Base-by-base conservation (phyloP, 2,113 vertebrate genomes). In the Aptenodytes forsteri region DNA sequence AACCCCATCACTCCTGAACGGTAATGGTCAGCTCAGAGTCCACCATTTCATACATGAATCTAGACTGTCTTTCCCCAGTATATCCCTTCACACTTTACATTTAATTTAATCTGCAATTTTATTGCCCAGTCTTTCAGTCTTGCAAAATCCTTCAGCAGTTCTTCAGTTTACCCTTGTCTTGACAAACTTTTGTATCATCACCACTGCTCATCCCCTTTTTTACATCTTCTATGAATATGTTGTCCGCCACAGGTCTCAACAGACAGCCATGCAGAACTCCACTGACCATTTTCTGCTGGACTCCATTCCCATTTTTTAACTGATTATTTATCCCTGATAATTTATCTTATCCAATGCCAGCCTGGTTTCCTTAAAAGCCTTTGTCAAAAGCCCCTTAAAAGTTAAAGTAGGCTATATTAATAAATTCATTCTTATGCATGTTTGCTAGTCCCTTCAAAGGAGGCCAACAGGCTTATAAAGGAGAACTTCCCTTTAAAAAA, bases 121-220 rank as follows among this genome's bases (percentile, higher is more conserved):
- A 71, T 46, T 84, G 11, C 5, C 14, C 7, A 16, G 3, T 20
- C 40, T 70, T 88, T 88, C 42, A 56, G 21, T 56, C 64, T 42
- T 61, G 21, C 11, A 81, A 84, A 67, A 58, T 62, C 17, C 20
- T 81, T 89, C 25, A 49, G 9, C 9, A 77, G 7, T 32, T 80
- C 11, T 69, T 90, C 36, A 62, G 27, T 54, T 62, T 54, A 56
- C 22, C 11, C 5, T 73, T 58, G 27, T 50, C 25, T 10, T 72
- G 46, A 62, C 1, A 73, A 83, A 78, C 38, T 1, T 59, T n/a
- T 40, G 5, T 30, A 38, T 44, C 21, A 34, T 44, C 32, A 83
- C 14, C 17, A 21, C 22, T 0, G 0, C 18, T 80, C n/a, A 62
- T 23, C 11, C 23, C 4, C 36, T 83, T 69, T 79, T 56, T 30